Evolutionary conservation across 2,113 vertebrate genomes (phyloP).

Genomic region (Zosterops borbonicus): DNA sequence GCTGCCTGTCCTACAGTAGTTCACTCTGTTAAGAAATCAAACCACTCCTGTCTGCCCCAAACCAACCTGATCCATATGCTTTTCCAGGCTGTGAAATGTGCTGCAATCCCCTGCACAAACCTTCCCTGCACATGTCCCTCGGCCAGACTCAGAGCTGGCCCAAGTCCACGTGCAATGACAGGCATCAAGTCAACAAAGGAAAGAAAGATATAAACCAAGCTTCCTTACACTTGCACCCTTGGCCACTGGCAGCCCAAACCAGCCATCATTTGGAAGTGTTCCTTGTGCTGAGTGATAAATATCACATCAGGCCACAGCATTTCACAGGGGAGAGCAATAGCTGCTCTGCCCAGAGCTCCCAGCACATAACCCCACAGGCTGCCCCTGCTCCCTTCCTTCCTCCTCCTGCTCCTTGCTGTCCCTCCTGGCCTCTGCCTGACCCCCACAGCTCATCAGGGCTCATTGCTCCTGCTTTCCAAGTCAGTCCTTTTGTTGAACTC

Average conservation of each 20-base stretch:
- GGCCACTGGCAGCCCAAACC: background rate
- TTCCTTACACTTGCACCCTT: background rate
- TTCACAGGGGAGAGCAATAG: background rate
- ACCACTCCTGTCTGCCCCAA: background rate
- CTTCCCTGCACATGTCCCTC: background rate
- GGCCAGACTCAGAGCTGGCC: background rate
- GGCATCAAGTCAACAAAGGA: background rate
- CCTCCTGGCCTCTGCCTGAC: conserved; percentile 47
- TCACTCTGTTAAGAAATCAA: background rate
- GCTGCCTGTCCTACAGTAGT: background rate
- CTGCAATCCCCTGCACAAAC: background rate
- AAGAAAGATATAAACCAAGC: background rate
- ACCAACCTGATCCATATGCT: background rate
- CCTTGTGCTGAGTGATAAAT: background rate
- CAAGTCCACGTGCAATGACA: background rate
- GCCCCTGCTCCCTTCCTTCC: background rate
- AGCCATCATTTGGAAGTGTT: background rate
- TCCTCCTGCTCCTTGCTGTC: background rate
- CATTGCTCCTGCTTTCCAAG: background rate
- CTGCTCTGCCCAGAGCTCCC: background rate
- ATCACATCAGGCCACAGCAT: background rate
- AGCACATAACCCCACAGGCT: background rate
- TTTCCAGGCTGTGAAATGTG: background rate
- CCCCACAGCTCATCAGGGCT: conserved; percentile 1
- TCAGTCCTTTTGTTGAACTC: background rate